phyloP scores from a whole-genome alignment of 2,113 vertebrate species.

The Prolemur simus region DNA sequence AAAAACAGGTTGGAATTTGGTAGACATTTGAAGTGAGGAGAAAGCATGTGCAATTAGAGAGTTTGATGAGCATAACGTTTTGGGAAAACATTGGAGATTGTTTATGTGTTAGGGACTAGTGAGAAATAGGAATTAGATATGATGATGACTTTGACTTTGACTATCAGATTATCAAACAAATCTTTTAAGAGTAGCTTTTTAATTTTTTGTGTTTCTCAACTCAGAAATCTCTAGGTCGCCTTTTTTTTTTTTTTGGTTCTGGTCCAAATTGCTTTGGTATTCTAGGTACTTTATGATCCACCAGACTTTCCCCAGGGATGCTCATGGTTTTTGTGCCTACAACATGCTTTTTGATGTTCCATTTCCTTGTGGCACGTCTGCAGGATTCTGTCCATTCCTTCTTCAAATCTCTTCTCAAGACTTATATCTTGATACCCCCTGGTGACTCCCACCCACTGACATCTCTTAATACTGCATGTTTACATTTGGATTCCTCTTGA shows the following conservation, averaged over 20 bases:
- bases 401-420: not conserved
- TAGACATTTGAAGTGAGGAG: not conserved
- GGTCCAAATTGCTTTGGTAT: not conserved
- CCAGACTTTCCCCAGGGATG: not conserved
- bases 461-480: not conserved
- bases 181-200: not conserved
- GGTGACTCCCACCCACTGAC: not conserved
- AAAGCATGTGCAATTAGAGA: not conserved
- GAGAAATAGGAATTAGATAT: not conserved
- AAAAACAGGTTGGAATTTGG: not conserved
- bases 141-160: not conserved
- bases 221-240: not conserved
- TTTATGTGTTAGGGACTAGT: not conserved
- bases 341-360: no score
- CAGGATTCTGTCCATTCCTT: not conserved
- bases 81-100: not conserved
- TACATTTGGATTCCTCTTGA: not conserved
- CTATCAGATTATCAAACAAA: not conserved
- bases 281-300: not conserved
- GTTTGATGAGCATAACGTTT: not conserved
- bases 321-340: not conserved
- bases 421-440: not conserved
- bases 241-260: conserved; percentile 38
- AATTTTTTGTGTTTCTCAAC: not conserved
- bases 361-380: not conserved